Percentiles rank a stretch among this genome's conserved stretches.
phyloP scores from a whole-genome alignment of 2,797 vertebrate species.

The Botia kubotai region DNA sequence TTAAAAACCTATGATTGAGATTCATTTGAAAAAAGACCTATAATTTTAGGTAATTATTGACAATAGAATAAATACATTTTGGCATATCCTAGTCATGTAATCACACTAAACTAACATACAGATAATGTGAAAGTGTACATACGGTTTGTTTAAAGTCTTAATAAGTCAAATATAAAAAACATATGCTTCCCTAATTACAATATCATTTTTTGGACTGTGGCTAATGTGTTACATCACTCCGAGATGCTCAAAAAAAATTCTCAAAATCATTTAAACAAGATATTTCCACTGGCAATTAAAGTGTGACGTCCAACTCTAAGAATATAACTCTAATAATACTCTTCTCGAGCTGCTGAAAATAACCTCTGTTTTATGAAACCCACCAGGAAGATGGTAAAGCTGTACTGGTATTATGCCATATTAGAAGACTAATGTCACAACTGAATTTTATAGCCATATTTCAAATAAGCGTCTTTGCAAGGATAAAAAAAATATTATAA shows the following conservation, averaged over 20 bases:
- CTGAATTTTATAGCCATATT: background rate
- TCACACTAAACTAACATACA: too few relatives aligned
- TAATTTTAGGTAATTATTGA: too few relatives aligned
- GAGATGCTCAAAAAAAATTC: background rate
- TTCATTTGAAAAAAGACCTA: too few relatives aligned
- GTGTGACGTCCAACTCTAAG: background rate
- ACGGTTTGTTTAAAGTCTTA: background rate
- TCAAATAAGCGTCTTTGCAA: background rate
- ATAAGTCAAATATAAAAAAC: background rate
- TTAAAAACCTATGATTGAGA: too few relatives aligned
- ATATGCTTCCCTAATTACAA: background rate
- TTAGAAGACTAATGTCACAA: background rate
- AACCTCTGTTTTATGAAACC: background rate
- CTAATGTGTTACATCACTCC: background rate
- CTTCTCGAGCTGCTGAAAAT: constrained; percentile 26
- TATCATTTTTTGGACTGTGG: background rate
- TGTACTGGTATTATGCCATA: background rate
- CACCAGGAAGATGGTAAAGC: background rate
- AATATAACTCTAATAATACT: background rate
- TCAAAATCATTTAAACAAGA: background rate
- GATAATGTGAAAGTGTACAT: too few relatives aligned
- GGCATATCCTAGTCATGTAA: too few relatives aligned
- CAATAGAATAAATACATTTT: too few relatives aligned
- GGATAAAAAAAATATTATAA: background rate
- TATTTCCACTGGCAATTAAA: background rate